phyloP scores from a whole-genome alignment of 2,797 vertebrate species.

The Catostomus latipinnis region DNA sequence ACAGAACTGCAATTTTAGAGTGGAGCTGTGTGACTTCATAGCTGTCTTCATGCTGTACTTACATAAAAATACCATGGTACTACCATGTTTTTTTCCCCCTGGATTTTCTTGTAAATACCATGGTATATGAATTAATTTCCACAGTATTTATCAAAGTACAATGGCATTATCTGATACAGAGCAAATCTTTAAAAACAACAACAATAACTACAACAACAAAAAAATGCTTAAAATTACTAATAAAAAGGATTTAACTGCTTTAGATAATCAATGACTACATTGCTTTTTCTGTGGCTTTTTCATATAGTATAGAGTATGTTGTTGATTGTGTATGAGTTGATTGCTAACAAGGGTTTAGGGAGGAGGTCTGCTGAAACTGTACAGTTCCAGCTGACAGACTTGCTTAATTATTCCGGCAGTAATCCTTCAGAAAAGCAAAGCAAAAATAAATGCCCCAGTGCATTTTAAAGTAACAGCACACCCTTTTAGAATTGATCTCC shows the following conservation, averaged over 20 bases:
- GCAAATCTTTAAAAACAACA: too few relatives aligned
- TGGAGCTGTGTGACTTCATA: not conserved
- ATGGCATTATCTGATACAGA: not conserved
- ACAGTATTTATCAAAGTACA: too few relatives aligned
- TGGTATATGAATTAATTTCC: too few relatives aligned
- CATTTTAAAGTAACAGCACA: conserved; percentile 58
- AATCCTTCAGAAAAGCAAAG: conserved; percentile 62
- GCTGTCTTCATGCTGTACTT: too few relatives aligned
- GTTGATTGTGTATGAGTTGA: conserved; percentile 7
- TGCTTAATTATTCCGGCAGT: conserved; percentile 72
- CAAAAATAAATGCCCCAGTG: conserved; percentile 39
- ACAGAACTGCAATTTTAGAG: too few relatives aligned
- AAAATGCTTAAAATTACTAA: too few relatives aligned
- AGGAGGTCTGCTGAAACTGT: conserved; percentile 67
- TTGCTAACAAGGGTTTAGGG: conserved; percentile 66
- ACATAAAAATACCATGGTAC: too few relatives aligned
- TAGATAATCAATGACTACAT: not conserved
- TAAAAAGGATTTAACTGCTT: not conserved
- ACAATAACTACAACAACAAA: too few relatives aligned
- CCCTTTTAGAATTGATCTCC: conserved; percentile 12
- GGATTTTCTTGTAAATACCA: too few relatives aligned
- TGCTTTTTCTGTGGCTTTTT: not conserved
- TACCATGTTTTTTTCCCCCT: too few relatives aligned
- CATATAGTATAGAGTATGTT: too few relatives aligned
- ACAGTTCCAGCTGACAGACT: conserved; percentile 74